A percentile compares a stretch with the other conserved stretches of the same genome.
phyloP scores from a whole-genome alignment of 2,113 vertebrate genomes.

The Mus musculus region DNA sequence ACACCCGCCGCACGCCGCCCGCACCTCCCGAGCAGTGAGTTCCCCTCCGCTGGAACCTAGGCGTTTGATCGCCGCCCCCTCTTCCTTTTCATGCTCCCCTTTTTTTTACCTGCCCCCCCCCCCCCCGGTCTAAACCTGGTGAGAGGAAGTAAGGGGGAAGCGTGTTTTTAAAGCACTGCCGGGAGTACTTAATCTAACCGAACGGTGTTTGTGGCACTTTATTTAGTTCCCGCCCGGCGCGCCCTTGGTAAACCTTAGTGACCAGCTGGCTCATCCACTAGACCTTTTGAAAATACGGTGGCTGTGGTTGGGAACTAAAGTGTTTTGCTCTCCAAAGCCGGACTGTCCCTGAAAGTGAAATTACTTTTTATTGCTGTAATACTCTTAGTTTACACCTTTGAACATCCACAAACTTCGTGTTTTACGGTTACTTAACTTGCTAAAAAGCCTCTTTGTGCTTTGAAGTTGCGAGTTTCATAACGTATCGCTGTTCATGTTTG shows the following conservation, averaged over 20 bases:
- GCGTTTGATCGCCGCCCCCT: not conserved
- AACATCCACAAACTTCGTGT: not conserved
- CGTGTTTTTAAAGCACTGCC: not conserved
- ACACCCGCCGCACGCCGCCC: not conserved
- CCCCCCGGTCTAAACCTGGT: not conserved
- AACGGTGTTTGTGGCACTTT: not conserved
- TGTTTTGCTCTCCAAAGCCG: not conserved
- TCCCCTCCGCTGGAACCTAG: not conserved
- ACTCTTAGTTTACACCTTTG: not conserved
- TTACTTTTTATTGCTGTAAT: not conserved
- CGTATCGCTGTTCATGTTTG: not conserved
- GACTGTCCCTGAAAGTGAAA: not conserved
- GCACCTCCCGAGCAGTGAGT: conserved; percentile 65
- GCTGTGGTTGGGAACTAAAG: not conserved
- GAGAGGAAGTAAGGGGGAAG: not conserved
- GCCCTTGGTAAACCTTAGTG: not conserved
- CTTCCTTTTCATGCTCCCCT: not conserved
- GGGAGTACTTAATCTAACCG: not conserved
- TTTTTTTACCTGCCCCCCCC: not conserved
- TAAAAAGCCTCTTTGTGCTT: not conserved
- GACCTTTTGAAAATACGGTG: not conserved
- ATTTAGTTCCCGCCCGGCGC: not conserved
- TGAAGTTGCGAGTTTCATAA: not conserved
- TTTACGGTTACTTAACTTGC: not conserved
- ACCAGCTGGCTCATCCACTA: not conserved